Base-by-base conservation (phyloP, 30 jellyfish, hydroid and myxozoan species). In the Cassiopea andromeda region DNA sequence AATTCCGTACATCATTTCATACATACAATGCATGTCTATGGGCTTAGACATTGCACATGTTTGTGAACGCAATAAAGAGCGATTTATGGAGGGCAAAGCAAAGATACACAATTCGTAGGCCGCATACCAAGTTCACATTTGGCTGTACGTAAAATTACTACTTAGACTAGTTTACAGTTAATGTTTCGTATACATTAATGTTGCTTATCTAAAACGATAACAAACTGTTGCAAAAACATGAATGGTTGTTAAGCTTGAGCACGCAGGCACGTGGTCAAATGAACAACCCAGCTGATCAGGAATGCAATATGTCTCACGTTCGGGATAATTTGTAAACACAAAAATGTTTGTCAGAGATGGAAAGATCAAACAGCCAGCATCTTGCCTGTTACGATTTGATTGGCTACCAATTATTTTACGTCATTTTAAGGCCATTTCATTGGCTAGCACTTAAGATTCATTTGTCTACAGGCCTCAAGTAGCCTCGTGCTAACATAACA, bases 401-500 rank as follows among this genome's bases (percentile, higher is more conserved):
- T 81, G 90, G 90, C 17, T 38, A 12, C 46, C 46, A 13, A 9
- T 18, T 19, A 44, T 45, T 45, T 81, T 69, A 38, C 90, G 73
- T 81, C 50, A 81, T 46, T 67, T 9, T 16, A 5, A 71, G n/a
- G 90, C 46, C 38, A 3, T 46, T 1, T 66, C 73, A 81, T 81
- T 81, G 90, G 90, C 27, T 49, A 13, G 45, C 17, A 2, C 17
- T 27, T 16, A 27, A 38, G 46, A 43, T 64, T 82, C 67, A 60
- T 66, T 81, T 68, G 73, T 77, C 48, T 1, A 73, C 54, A 67
- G 90, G 1, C 86, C 27, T 77, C 75, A 77, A 67, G 82, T 61
- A 81, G 90, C 81, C 90, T 66, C 90, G 90, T 81, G 90, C 82
- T 18, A 66, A 82, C 90, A 81, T 81, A 64, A 73, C 90, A 68